Evolutionary conservation across 30 jellyfish, hydroid and myxozoan genomes (phyloP), one percentile per base, ranked within the genome.

Genomic region (Turritopsis dohrnii): DNA sequence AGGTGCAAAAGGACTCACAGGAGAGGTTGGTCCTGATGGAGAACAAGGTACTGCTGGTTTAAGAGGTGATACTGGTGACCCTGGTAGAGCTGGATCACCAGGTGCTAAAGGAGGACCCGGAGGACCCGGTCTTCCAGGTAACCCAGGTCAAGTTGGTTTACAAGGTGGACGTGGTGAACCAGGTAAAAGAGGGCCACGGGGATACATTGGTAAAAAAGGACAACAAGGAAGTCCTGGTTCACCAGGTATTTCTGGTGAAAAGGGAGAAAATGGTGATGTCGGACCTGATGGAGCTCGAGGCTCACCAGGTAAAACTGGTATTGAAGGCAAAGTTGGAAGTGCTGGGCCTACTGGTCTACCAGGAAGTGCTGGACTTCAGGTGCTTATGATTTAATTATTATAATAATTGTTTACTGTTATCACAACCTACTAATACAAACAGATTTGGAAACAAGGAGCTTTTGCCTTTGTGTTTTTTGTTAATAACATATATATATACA

Each of bases 31-130:
- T 22, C 89, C 79, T 23, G 53, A 74, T 28, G 90, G 90, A 19
- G 80, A 77, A 52, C 31, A 77, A 31, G 90, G 90, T 8, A 81
- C 90, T 27, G 29, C 73, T n/a, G 90, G 90, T 22, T 65, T 21
- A 24, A 20, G 89, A 72, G 90, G 92, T n/a, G 4, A 29, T 28
- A 75, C 24, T 66, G 89, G 89, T 25, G 85, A 28, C 16, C 52
- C 83, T 72, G 98, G 98, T 26, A 92, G 86, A 71, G 96, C 95
- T 7, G 98, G 98, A 54, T 83, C 93, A 60, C 54, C 95, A 22
- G 99, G 99, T 66, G 88, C 91, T 1, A 23, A 86, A 22, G 99
- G 99, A 52, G 83, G 83, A 69, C 91, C 77, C 30, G 99, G 99
- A 29, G 96, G 83, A 41, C 66, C 89, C 29, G 99, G 85, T 80